Conservation (phyloP, 2,888 invertebrate genomes). For the Trachelus tabidus region DNA sequence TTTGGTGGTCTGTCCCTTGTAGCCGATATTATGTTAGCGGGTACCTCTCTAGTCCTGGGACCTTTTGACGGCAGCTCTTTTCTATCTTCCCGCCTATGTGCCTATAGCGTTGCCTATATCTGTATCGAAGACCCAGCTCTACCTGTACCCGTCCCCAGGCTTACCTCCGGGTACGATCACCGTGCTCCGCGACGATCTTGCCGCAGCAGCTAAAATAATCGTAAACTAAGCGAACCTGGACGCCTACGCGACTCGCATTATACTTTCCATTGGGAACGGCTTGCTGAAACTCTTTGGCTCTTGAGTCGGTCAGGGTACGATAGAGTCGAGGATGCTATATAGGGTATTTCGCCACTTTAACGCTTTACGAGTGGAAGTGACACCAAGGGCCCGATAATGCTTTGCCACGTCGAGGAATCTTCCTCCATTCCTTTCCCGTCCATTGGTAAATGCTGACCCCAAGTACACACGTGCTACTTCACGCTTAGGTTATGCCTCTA, state of each 20-base stretch:
- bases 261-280: slow-evolving; percentile 22
- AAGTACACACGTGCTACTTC: background rate
- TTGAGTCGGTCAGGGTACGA: background rate
- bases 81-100: background rate
- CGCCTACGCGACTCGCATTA: slow-evolving; percentile 42
- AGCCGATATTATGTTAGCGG: slow-evolving; percentile 23
- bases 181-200: background rate
- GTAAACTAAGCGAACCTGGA: slow-evolving; percentile 46
- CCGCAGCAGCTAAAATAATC: slow-evolving; percentile 32
- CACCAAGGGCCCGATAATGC: background rate
- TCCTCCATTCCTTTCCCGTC: background rate
- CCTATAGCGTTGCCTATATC: background rate
- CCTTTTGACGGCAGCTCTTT: background rate
- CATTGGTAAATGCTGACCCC: background rate
- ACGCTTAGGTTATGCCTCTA: background rate
- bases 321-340: background rate
- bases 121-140: background rate
- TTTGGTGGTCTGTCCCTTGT: slow-evolving; percentile 23
- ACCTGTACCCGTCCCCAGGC: background rate
- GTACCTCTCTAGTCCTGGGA: background rate
- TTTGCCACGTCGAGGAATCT: background rate
- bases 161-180: background rate
- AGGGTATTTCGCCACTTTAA: background rate
- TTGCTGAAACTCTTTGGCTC: background rate
- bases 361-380: slow-evolving; percentile 39